Evolutionary conservation across 2,888 invertebrate species (phyloP).

Genomic region (Cheilosia grossa): DNA sequence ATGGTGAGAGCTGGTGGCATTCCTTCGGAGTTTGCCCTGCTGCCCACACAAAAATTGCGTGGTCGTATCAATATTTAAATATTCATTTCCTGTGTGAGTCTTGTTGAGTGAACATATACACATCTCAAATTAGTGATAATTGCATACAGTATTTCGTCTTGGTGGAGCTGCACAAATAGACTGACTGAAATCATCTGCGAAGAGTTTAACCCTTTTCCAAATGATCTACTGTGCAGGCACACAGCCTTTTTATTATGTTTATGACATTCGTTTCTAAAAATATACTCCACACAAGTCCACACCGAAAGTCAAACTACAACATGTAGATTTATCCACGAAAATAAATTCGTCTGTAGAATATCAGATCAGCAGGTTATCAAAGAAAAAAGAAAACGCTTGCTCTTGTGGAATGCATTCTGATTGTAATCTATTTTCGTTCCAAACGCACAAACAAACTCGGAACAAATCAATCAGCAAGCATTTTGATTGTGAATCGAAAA

Average conservation of each 20-base stretch:
- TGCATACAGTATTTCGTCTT: slow-evolving; percentile 61
- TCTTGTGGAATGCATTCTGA: slow-evolving; percentile 32
- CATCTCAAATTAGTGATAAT: slow-evolving; percentile 72
- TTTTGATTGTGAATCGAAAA: slow-evolving; percentile 36
- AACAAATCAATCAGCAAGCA: slow-evolving; percentile 24
- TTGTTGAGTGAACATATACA: slow-evolving; percentile 45
- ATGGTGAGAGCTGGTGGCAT: not conserved
- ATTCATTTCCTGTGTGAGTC: slow-evolving; percentile 65
- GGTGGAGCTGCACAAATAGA: slow-evolving; percentile 57
- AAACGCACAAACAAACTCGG: slow-evolving; percentile 13
- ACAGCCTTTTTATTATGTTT: slow-evolving; percentile 35
- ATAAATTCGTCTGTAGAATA: slow-evolving; percentile 24
- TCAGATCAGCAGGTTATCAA: slow-evolving; percentile 8
- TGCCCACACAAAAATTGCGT: slow-evolving; percentile 26
- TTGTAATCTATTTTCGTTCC: slow-evolving; percentile 31
- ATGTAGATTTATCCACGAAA: slow-evolving; percentile 36
- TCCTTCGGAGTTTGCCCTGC: not conserved
- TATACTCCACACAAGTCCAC: slow-evolving; percentile 33
- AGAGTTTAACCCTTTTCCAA: slow-evolving; percentile 45
- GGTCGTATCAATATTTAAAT: slow-evolving; percentile 59
- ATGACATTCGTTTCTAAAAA: slow-evolving; percentile 68
- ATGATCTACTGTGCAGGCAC: too few species aligned
- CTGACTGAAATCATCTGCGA: slow-evolving; percentile 41
- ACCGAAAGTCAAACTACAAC: slow-evolving; percentile 57
- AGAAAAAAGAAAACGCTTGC: not conserved